A percentile compares a stretch with the other conserved stretches of the same genome.
Evolutionary conservation across 2,797 vertebrate genomes (phyloP).

Genomic region (Cryptoblepharus egeriae): DNA sequence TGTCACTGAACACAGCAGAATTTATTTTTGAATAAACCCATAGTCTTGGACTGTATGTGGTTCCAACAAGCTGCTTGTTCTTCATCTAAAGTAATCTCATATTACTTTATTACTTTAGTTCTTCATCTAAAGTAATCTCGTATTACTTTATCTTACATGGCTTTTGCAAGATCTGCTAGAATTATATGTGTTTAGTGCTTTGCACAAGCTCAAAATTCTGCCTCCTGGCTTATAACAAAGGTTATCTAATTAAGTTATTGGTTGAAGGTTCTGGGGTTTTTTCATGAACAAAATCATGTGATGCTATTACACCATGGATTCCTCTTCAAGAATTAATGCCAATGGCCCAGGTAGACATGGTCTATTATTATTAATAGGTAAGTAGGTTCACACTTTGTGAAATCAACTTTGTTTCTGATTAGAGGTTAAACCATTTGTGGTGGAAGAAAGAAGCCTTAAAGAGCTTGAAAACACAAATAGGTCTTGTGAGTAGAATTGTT

Average conservation of each 20-base stretch:
- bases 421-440: slow-evolving; percentile 20
- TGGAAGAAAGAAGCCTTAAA: not conserved
- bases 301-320: not conserved
- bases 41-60: too few relatives aligned
- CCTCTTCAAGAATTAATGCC: not conserved
- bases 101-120: too few relatives aligned
- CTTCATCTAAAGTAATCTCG: too few relatives aligned
- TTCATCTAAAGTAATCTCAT: too few relatives aligned
- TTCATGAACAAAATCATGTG: not conserved
- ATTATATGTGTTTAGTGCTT: not conserved
- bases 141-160: too few relatives aligned
- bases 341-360: not conserved
- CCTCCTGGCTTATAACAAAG: not conserved
- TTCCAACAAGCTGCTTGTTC: too few relatives aligned
- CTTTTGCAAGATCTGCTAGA: not conserved
- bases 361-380: not conserved
- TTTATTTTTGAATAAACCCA: too few relatives aligned
- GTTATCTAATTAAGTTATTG: not conserved
- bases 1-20: too few relatives aligned
- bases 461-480: slow-evolving; percentile 23
- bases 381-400: not conserved
- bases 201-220: not conserved
- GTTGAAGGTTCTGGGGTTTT: not conserved
- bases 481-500: slow-evolving; percentile 19
- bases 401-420: not conserved